Evolutionary conservation across 2,888 invertebrate species (phyloP).

Genomic region (Drosophila mettleri): DNA sequence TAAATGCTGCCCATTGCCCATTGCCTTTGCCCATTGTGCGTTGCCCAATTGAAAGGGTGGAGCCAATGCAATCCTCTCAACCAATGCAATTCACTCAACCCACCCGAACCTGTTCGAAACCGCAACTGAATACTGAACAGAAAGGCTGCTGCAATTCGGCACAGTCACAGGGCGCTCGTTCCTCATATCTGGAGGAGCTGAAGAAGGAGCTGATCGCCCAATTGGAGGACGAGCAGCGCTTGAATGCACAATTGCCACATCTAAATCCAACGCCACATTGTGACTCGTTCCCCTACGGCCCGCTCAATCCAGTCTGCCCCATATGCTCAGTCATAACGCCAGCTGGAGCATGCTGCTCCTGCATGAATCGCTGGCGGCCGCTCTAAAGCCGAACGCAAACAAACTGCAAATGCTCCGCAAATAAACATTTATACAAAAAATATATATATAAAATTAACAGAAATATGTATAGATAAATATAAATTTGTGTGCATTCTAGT

Average conservation of each 20-base stretch:
- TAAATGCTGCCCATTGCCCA: background rate
- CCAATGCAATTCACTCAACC: too few species aligned
- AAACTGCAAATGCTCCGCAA: background rate
- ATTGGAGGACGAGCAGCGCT: conserved; percentile 15
- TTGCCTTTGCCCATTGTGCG: too few species aligned
- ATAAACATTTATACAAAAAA: background rate
- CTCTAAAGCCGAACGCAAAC: conserved; percentile 6
- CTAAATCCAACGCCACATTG: conserved; percentile 8
- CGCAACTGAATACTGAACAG: background rate
- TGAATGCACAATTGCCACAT: background rate
- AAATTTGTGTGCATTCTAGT: background rate
- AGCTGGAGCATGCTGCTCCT: background rate
- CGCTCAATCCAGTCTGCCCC: background rate
- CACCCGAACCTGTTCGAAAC: background rate
- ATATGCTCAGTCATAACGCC: background rate
- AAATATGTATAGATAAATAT: background rate
- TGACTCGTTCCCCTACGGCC: conserved; percentile 25
- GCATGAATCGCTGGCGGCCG: conserved; percentile 8
- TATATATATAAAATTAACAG: background rate
- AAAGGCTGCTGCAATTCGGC: background rate
- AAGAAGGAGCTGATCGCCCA: conserved; percentile 39
- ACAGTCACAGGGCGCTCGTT: conserved; percentile 6
- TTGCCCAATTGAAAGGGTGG: too few species aligned
- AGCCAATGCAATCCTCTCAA: too few species aligned
- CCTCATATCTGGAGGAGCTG: conserved; percentile 41